Evolutionary conservation across 1,140 invertebrate genomes (phyloP).

Genomic region (Andricus grossulariae): DNA sequence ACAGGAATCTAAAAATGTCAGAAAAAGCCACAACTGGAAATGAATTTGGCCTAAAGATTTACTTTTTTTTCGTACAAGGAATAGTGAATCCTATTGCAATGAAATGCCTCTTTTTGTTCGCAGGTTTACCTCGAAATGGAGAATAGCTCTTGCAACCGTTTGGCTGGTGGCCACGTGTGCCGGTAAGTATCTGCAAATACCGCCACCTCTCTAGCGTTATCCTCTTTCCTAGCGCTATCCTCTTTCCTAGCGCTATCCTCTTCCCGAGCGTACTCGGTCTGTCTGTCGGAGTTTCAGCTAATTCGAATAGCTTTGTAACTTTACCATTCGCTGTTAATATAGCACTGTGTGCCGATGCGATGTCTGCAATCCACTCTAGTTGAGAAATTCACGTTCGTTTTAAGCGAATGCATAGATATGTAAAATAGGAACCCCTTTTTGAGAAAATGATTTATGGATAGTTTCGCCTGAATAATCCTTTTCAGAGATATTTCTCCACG

Average conservation of each 20-base stretch:
- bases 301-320: slow-evolving; percentile 24
- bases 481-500: background rate
- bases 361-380: background rate
- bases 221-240: background rate
- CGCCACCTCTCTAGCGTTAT: slow-evolving; percentile 34
- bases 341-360: background rate
- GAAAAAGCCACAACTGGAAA: too few species aligned
- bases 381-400: background rate
- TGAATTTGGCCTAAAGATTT: too few species aligned
- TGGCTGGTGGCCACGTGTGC: slow-evolving; percentile 62
- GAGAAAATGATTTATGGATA: background rate
- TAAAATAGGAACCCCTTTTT: background rate
- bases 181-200: slow-evolving; percentile 61
- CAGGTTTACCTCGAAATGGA: slow-evolving; percentile 59
- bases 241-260: slow-evolving; percentile 31
- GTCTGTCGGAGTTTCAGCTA: slow-evolving; percentile 14
- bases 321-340: slow-evolving; percentile 9
- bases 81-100: slow-evolving; percentile 4
- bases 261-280: background rate
- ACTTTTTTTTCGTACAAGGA: too few species aligned
- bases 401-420: slow-evolving; percentile 1
- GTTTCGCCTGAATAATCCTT: background rate
- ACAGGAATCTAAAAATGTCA: too few species aligned
- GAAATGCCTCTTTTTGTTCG: slow-evolving; percentile 43
- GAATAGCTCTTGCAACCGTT: slow-evolving; percentile 49